Base-by-base conservation (phyloP, 1,140 invertebrate genomes). In the Penaeus chinensis region DNA sequence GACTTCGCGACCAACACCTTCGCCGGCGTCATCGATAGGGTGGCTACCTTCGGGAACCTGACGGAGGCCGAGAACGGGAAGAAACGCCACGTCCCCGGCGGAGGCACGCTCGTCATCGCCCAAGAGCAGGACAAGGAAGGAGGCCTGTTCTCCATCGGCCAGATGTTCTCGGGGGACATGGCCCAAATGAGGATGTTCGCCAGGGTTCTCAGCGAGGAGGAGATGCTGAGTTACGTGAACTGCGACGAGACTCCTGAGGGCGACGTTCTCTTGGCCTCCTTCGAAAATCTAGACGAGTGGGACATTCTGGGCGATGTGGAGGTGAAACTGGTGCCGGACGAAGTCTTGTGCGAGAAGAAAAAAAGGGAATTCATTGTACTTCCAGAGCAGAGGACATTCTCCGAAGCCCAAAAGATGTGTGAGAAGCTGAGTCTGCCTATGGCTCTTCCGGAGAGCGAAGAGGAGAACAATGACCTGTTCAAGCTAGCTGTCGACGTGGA, bases 391-490 rank as follows among this genome's bases (percentile, higher is more conserved):
- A 76, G 42, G 69, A 83, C 47, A 7, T 88, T 88, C 54, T 19
- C 42, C n/a, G 65, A 88, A 24, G 61, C 86, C 11, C 19, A 60
- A 20, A 65, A n/a, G 54, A 61, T 88, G 32, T 88, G 86, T 37
- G 71, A 74, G 8, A 63, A 79, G 27, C 20, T 88, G 3, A 80
- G 86, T 3, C 54, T 79, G 3, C 27, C 42, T 3, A 27, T 88
- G 24, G 24, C 78, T 54, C 65, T 80, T 24, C 86, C 86, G 7
- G 32, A 71, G n/a, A 63, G 69, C 60, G 86, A 82, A 77, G 24
- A 81, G 18, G 65, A 88, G 63, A 88, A 88, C 80, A n/a, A 79
- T 10, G 24, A 83, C 37, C 37, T 88, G 5, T 42, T 88, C 24
- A 18, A 61, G 32, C 54, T 88, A n/a, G 66, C 86, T 77, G 66